Conservation (phyloP, 2,888 invertebrate genomes). For the Drosophila mercatorum region DNA sequence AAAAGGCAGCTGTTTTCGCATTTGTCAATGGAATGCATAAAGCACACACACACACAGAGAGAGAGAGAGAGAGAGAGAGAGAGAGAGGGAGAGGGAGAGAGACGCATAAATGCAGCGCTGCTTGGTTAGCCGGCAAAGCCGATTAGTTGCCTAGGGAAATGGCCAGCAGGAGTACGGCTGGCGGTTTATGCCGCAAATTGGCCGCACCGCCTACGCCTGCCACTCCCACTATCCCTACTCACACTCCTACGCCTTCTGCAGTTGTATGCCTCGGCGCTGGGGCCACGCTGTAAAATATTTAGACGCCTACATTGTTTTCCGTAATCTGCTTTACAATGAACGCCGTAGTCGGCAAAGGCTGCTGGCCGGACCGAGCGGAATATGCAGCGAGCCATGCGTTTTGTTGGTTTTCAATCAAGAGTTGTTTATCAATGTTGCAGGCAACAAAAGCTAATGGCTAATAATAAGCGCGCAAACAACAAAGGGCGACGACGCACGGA, state of each 20-base stretch:
- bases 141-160: constrained; percentile 44
- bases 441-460: constrained; percentile 68
- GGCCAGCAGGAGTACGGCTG: background rate
- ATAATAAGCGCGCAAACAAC: constrained; percentile 49
- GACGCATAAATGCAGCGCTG: constrained; percentile 1
- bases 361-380: constrained; percentile 49
- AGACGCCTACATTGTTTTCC: constrained; percentile 49
- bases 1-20: constrained; percentile 12
- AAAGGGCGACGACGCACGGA: constrained; percentile 1
- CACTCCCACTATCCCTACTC: background rate
- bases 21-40: constrained; percentile 32
- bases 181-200: constrained; percentile 20
- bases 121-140: constrained; percentile 40
- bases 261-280: constrained; percentile 5
- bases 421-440: constrained; percentile 67
- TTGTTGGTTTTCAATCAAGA: constrained; percentile 80
- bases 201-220: background rate
- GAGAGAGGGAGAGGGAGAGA: background rate
- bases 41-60: background rate
- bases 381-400: constrained; percentile 62
- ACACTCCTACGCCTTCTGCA: no score
- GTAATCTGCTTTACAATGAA: constrained; percentile 28
- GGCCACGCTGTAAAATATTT: constrained; percentile 49
- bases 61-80: background rate
- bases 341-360: constrained; percentile 1